These are phyloP conservation scores for Nephila pilipes DNA, from an alignment of 1,140 invertebrate genomes.

Conservation along the genomic window DNA sequence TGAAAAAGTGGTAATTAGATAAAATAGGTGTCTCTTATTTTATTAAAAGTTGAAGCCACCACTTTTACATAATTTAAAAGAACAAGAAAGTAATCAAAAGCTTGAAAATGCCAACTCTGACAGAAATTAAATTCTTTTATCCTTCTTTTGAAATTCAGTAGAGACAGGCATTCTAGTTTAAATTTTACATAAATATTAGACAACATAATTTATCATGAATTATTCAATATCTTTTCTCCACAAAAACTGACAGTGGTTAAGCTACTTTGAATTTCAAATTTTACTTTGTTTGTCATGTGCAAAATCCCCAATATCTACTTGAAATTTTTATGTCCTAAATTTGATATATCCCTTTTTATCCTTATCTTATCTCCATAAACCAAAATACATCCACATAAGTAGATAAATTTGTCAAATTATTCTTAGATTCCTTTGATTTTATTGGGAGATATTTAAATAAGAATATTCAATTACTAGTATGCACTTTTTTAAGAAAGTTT, in stretches of 20 bases:
- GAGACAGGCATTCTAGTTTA: neutral
- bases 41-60: too few species aligned
- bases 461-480: too few species aligned
- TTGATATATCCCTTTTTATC: neutral
- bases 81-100: neutral
- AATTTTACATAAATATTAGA: slow-evolving; percentile 23
- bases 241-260: neutral
- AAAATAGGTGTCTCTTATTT: too few species aligned
- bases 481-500: too few species aligned
- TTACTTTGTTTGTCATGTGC: neutral
- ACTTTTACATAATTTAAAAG: neutral
- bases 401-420: too few species aligned
- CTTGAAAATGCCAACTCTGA: neutral
- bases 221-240: neutral
- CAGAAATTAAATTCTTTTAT: neutral
- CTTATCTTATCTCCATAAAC: too few species aligned
- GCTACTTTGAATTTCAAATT: neutral
- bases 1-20: too few species aligned
- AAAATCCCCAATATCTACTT: neutral
- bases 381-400: too few species aligned
- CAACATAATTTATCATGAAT: neutral
- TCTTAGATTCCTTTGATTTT: too few species aligned
- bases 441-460: too few species aligned
- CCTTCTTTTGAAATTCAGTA: too few species aligned
- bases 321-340: neutral